Evolutionary conservation across 2,113 vertebrate species (phyloP), one percentile per base, ranked within the genome.

Genomic region (Willisornis vidua): DNA sequence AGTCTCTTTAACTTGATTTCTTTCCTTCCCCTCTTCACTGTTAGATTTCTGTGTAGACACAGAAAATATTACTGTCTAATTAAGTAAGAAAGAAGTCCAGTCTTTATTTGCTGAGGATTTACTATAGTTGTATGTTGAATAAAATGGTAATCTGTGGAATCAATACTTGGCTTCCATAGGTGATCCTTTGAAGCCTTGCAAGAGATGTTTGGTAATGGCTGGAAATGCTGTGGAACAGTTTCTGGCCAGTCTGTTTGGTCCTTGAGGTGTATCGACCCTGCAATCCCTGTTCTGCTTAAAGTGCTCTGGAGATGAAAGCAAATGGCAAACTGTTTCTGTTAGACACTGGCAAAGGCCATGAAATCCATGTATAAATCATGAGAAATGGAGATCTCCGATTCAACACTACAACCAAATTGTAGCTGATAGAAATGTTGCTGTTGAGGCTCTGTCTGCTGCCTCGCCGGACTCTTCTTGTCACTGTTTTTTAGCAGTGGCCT

Each of bases 241-340:
- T 46, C 45, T 84, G 89, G 88, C 6, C 61, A 51, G 70, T 65
- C 61, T 52, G 74, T 61, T 65, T 83, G 76, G 90, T 80, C 91
- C 70, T 78, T 35, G 73, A 62, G 54, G 43, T 61, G 68, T 72
- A 84, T 94, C 18, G 70, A 90, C 87, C 87, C 57, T 48, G 84
- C 46, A 87, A 82, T 96, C 91, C 86, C 96, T 75, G 65, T n/a
- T 14, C 93, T 94, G 33, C 92, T 84, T 67, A 84, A 67, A 93
- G 67, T 19, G 19, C 84, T 74, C 86, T 4, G 3, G 84, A 94
- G 91, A 91, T 93, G 93, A 95, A 91, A 92, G 95, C 31, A 91
- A 89, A 65, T 16, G 82, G 89, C 86, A 90, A 94, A 89, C 89
- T 31, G 62, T 49, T 82, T 92, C 91, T 82, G 77, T 92, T 94